Evolutionary conservation across 1,140 invertebrate species (phyloP).

Genomic region (Bombyx mori): ASM3026992v2 NC_085112.1:9067501-9068000

Average conservation of each 20-base stretch:
- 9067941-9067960: too few relatives aligned
- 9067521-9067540: slow-evolving; percentile 12
- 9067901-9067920: slow-evolving; percentile 4
- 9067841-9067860: slow-evolving; percentile 27
- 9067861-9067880: slow-evolving; percentile 10
- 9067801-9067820: slow-evolving; percentile 22
- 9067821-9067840: slow-evolving; percentile 27
- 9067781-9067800: slow-evolving; percentile 11
- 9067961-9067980: too few relatives aligned
- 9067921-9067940: slow-evolving; percentile 6
- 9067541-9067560: slow-evolving; percentile 20
- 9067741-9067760: slow-evolving; percentile 13
- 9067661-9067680: slow-evolving; percentile 10
- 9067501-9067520: slow-evolving; percentile 22
- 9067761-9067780: slow-evolving; percentile 21
- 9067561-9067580: slow-evolving; percentile 19
- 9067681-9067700: slow-evolving; percentile 12
- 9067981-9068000: too few relatives aligned
- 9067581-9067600: slow-evolving; percentile 24
- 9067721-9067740: slow-evolving; percentile 17
- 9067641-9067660: slow-evolving; percentile 21
- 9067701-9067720: slow-evolving; percentile 20
- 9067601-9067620: slow-evolving; percentile 24
- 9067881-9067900: slow-evolving; percentile 6
- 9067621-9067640: slow-evolving; percentile 24